Evolutionary conservation across 2,113 vertebrate species (phyloP).

Genomic region (Tupaia tana): DNA sequence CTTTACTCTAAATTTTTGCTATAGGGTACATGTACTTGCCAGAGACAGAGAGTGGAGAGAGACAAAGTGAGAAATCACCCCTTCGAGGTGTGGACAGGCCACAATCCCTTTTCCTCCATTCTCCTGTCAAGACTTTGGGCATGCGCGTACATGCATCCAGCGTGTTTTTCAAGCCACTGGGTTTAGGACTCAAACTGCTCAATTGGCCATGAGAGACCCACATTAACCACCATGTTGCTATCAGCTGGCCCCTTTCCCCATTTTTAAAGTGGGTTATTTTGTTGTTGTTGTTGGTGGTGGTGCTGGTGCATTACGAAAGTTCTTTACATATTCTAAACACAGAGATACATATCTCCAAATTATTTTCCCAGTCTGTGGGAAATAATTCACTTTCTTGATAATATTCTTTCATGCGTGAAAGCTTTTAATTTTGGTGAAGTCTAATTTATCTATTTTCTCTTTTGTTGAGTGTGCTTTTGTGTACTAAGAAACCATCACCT

Average conservation of each 20-base stretch:
- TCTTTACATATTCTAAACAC: background rate
- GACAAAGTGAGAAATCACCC: no score
- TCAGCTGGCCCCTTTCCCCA: background rate
- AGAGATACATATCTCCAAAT: background rate
- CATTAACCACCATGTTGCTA: no score
- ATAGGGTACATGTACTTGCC: no score
- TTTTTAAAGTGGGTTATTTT: background rate
- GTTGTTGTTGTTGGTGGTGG: background rate
- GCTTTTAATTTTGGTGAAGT: conserved; percentile 3
- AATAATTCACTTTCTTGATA: background rate
- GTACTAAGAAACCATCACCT: background rate
- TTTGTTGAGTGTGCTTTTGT: background rate
- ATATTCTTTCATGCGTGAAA: background rate
- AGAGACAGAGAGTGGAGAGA: no score
- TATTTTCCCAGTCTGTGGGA: background rate
- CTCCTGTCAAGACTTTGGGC: no score
- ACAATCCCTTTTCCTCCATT: no score
- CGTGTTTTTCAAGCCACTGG: no score
- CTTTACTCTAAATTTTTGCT: no score
- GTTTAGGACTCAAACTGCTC: no score
- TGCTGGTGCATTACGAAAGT: background rate
- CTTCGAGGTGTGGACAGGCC: no score
- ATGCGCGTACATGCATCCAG: no score
- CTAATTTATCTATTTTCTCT: background rate
- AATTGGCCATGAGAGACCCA: no score